Evolutionary conservation across 2,888 invertebrate genomes (phyloP).

Genomic region (Ornithoptera priamus): DNA sequence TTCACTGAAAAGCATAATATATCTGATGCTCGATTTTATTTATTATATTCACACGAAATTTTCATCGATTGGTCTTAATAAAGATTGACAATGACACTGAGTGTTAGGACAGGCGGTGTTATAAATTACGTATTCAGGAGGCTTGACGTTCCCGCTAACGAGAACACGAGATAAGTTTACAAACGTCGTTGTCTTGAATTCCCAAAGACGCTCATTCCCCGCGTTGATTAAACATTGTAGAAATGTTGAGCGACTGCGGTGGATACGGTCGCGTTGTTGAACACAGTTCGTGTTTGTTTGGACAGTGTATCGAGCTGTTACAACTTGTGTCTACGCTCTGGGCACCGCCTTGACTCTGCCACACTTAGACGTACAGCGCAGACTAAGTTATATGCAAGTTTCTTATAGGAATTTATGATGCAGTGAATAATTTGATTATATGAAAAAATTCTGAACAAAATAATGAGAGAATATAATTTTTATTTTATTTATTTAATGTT

Average conservation of each 20-base stretch:
- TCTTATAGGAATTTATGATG: too few species aligned
- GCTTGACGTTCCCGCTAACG: constrained; percentile 69
- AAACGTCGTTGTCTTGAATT: constrained; percentile 72
- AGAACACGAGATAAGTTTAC: constrained; percentile 76
- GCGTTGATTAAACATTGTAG: constrained; percentile 75
- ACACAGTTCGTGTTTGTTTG: constrained; percentile 57
- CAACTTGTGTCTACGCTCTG: constrained; percentile 42
- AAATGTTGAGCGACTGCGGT: constrained; percentile 46
- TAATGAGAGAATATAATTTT: too few species aligned
- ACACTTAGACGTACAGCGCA: constrained; percentile 1
- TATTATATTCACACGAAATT: constrained; percentile 12
- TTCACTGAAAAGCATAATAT: not conserved
- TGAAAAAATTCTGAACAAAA: too few species aligned
- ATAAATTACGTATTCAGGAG: constrained; percentile 68
- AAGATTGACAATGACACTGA: constrained; percentile 23
- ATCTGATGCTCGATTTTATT: constrained; percentile 12
- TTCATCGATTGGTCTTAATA: constrained; percentile 12
- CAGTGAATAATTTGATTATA: too few species aligned
- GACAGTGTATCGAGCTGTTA: constrained; percentile 61
- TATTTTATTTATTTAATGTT: too few species aligned
- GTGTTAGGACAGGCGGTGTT: constrained; percentile 9
- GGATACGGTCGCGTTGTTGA: constrained; percentile 44
- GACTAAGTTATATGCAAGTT: too few species aligned
- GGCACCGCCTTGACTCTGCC: constrained; percentile 13
- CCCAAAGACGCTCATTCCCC: constrained; percentile 64